A percentile compares a stretch with the other conserved stretches of the same genome.
Evolutionary conservation across 1,140 invertebrate species (phyloP).

Genomic region (Pteromalus puparum): DNA sequence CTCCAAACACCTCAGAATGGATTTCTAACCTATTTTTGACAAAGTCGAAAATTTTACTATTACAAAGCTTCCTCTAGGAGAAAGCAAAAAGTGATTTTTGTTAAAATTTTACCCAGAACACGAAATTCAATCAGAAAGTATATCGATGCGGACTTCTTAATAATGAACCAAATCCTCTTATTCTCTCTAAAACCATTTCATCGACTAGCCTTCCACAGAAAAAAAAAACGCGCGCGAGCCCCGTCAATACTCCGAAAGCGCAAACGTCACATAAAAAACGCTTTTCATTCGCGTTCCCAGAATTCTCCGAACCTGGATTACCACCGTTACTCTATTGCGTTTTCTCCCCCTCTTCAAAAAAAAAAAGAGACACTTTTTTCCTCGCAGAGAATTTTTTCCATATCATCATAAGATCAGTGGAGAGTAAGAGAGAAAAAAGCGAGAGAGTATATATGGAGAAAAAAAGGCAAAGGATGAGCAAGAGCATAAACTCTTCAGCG

Average conservation of each 20-base stretch:
- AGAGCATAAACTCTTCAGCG: constrained; percentile 58
- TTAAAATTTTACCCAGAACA: no score
- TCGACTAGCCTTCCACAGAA: neutral
- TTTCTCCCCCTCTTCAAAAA: no score
- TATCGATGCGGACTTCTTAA: no score
- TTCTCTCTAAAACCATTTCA: neutral
- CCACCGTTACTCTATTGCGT: neutral
- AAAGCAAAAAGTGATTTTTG: no score
- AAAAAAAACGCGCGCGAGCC: neutral
- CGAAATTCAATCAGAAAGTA: no score
- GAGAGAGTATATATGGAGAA: neutral
- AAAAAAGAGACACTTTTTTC: neutral
- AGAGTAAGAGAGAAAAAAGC: neutral
- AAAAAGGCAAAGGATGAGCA: constrained; percentile 48
- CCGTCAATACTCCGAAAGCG: neutral
- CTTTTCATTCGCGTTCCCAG: neutral
- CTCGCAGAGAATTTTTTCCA: constrained; percentile 8
- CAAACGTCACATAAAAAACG: neutral
- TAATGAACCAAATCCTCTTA: no score
- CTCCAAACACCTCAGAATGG: no score
- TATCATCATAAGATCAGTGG: constrained; percentile 7
- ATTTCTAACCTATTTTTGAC: no score
- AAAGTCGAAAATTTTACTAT: no score
- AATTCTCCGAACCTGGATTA: neutral
- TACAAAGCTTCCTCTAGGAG: no score